Conservation (phyloP, 2,113 vertebrate species). For the Probosciger aterrimus region DNA sequence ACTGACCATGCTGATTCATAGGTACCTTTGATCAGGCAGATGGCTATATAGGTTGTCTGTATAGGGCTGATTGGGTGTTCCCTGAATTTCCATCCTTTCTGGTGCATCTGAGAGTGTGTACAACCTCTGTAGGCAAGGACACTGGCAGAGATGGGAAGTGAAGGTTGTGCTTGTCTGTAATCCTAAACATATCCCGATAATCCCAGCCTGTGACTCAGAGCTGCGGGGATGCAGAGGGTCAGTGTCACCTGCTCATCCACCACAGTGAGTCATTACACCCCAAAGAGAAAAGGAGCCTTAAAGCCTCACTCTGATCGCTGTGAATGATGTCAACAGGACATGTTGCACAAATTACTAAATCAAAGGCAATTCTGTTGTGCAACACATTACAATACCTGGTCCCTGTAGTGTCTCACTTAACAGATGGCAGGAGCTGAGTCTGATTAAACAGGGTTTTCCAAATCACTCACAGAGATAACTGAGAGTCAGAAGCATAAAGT, state of each 20-base stretch:
- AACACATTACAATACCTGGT: neutral
- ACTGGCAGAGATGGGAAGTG: neutral
- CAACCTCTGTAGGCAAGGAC: neutral
- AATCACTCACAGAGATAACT: neutral
- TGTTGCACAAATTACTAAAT: neutral
- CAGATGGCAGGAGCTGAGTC: slow-evolving; percentile 24
- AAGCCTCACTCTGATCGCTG: neutral
- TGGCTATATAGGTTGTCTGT: fast-evolving
- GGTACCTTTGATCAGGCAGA: neutral
- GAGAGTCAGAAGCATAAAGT: neutral
- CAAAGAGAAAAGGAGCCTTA: neutral
- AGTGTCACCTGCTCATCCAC: neutral
- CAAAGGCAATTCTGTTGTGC: neutral
- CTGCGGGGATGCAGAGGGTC: neutral
- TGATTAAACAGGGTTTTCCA: slow-evolving; percentile 24
- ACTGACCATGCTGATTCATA: neutral
- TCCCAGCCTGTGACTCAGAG: neutral
- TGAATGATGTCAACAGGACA: neutral
- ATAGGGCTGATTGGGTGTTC: neutral
- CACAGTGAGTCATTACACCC: neutral
- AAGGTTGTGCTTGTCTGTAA: neutral
- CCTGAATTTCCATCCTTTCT: neutral
- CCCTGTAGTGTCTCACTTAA: neutral
- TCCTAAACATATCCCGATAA: neutral
- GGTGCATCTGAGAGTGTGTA: fast-evolving